Evolutionary conservation across 2,888 invertebrate genomes (phyloP), one percentile per base, ranked within the genome.

Genomic region (Vesta saturnalis): DNA sequence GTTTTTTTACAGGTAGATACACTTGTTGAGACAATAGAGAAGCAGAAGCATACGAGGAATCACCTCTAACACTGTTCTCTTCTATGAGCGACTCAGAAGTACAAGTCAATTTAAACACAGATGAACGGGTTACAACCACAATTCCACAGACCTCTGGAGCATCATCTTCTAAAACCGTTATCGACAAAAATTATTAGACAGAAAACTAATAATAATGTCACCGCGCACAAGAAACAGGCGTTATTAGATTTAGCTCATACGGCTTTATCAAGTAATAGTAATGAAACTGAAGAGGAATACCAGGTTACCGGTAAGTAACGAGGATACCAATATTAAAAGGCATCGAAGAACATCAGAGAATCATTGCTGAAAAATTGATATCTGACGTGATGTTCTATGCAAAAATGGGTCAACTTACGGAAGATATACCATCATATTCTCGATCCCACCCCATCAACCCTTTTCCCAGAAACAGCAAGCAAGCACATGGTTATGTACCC

Each of bases 301-400:
- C n/a, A n/a, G n/a, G n/a, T n/a, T n/a, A n/a, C 46, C 46, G 46
- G 46, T 6, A 46, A 14, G 14, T 4, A n/a, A 46, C 14, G 4
- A 46, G 14, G 46, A n/a, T 46, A 46, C 14, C 14, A 46, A n/a
- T n/a, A 14, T 14, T 46, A 14, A 46, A 54, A 19, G 22, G 54
- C 3, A 22, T 54, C 12, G 22, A 54, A 12, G 54, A 54, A 21
- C 22, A 21, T n/a, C 54, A 54, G 22, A 19, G 22, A 21, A 12
- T 54, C 6, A 54, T 54, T 18, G 54, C 54, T 3, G 54, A 54
- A 54, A 54, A 54, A 21, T n/a, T 54, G 14, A 21, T 54, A 49
- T 49, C 49, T 15, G 49, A 49, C 49, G 49, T 49, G n/a, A 49
- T 16, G 49, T 18, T 16, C 18, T 54, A 54, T 22, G 21, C 18